These are phyloP conservation scores for Sula dactylatra DNA, from an alignment of 2,113 vertebrate genomes.

Conservation along the genomic window DNA sequence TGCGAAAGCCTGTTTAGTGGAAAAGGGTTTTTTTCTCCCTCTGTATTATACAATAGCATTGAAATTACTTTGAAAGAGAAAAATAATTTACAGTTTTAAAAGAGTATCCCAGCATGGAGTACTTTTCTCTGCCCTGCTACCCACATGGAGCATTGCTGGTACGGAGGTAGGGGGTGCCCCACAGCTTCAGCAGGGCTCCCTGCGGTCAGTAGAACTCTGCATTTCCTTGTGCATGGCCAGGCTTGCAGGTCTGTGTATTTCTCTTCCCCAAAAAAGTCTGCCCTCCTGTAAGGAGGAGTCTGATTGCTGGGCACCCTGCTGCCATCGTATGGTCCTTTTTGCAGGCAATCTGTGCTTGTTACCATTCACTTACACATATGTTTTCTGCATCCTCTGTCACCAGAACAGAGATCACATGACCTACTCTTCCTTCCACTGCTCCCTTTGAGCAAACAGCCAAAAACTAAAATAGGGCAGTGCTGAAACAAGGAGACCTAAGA, in stretches of 20 bases:
- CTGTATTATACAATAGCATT: constrained; percentile 23
- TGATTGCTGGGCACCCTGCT: background rate
- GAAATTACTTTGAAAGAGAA: background rate
- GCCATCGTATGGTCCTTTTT: background rate
- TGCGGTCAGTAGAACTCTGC: background rate
- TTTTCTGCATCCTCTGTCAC: background rate
- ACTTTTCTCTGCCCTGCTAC: background rate
- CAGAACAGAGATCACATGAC: background rate
- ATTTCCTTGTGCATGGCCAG: background rate
- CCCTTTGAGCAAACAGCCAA: background rate
- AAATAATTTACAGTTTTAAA: background rate
- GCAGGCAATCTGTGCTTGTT: background rate
- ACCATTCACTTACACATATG: fast-evolving
- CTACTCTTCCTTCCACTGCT: background rate
- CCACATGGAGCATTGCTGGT: background rate
- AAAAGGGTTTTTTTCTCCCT: background rate
- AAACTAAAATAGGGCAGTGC: background rate
- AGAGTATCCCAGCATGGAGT: background rate
- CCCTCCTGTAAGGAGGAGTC: background rate
- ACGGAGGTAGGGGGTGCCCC: fast-evolving
- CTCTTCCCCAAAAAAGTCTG: background rate
- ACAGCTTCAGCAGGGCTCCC: background rate
- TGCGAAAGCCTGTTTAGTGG: constrained; percentile 43
- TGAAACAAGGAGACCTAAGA: background rate
- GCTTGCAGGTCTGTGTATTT: background rate